phyloP scores from a whole-genome alignment of 2,797 vertebrate genomes.

The Poeciliopsis paucimaculata region DNA sequence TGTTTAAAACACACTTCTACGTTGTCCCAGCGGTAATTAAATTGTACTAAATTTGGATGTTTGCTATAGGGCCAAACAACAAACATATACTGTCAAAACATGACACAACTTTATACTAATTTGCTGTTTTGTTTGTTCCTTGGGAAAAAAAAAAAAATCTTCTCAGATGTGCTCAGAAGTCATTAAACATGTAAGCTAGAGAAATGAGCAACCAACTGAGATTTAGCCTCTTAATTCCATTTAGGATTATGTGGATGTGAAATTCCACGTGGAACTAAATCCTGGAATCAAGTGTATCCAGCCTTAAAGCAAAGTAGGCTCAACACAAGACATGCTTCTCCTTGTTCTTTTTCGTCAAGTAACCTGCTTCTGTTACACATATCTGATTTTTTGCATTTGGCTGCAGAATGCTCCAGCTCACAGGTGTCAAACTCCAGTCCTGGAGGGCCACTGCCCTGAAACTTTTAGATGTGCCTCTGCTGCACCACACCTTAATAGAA shows the following conservation, averaged over 20 bases:
- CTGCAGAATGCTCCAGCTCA: neutral
- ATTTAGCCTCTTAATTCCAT: constrained; percentile 19
- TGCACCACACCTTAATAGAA: too few species aligned
- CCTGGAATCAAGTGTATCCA: constrained; percentile 21
- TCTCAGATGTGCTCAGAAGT: neutral
- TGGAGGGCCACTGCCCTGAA: too few species aligned
- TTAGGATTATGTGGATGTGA: constrained; percentile 20
- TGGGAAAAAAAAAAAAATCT: neutral
- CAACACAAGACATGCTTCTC: neutral
- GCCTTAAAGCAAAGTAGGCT: constrained; percentile 12
- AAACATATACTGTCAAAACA: neutral
- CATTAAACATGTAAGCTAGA: neutral
- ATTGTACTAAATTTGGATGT: neutral
- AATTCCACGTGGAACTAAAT: constrained; percentile 18
- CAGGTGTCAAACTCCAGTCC: too few species aligned
- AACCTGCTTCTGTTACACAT: neutral
- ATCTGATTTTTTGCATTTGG: neutral
- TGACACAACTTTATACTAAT: neutral
- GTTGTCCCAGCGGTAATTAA: neutral
- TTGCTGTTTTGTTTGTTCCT: constrained; percentile 7
- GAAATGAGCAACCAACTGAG: constrained; percentile 14
- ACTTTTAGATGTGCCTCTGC: too few species aligned
- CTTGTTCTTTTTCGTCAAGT: constrained; percentile 1
- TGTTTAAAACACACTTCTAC: neutral
- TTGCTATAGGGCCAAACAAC: neutral